These are phyloP conservation scores for Odontamblyopus rebecca DNA, from an alignment of 2,797 vertebrate species.

Conservation along the genomic window DNA sequence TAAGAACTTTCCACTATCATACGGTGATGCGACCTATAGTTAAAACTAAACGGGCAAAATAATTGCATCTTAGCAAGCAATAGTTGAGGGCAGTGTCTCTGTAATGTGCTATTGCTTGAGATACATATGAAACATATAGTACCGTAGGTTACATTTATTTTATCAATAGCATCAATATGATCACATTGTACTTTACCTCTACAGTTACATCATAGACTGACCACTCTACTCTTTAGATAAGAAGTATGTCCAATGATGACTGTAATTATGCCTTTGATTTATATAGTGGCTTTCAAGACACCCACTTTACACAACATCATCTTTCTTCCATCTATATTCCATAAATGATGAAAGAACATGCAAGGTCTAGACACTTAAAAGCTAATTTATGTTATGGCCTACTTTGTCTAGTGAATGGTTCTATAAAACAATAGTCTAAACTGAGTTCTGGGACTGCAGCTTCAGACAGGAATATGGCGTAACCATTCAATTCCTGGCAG, in stretches of 20 bases:
- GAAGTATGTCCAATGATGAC: not conserved
- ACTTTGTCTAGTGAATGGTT: not conserved
- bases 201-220: not conserved
- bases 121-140: no score
- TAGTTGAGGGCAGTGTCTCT: not conserved
- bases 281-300: not conserved
- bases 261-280: not conserved
- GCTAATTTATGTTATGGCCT: not conserved
- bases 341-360: no score
- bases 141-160: not conserved
- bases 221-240: no score
- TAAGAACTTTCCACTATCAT: not conserved
- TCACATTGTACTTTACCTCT: not conserved
- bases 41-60: not conserved
- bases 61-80: not conserved
- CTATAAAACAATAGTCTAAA: not conserved
- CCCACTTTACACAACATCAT: not conserved
- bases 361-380: not conserved
- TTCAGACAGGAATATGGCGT: not conserved
- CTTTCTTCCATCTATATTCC: no score
- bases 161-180: not conserved
- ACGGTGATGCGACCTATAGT: no score
- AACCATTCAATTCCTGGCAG: slow-evolving; percentile 14
- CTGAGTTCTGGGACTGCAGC: not conserved
- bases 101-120: not conserved